Evolutionary conservation across 2,888 invertebrate species (phyloP).

Genomic region (Drosophila neonasuta): DNA sequence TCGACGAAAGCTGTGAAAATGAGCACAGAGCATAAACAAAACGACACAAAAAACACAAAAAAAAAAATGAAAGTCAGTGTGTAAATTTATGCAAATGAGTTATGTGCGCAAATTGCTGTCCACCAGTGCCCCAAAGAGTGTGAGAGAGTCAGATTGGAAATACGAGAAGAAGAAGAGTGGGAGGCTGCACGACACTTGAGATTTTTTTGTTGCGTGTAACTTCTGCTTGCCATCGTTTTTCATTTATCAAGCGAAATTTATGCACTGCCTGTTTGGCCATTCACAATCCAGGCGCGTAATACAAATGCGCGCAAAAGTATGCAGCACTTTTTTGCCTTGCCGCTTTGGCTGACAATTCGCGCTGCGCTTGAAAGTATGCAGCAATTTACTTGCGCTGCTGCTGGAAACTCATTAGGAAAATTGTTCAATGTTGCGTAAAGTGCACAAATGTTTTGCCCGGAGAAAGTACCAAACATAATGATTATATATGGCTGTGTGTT

Average conservation of each 20-base stretch:
- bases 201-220: conserved; percentile 26
- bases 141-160: conserved; percentile 12
- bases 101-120: conserved; percentile 76
- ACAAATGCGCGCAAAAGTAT: conserved; percentile 50
- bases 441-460: conserved; percentile 5
- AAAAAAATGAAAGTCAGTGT: conserved; percentile 59
- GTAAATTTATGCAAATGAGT: conserved; percentile 78
- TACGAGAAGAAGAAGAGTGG: not conserved
- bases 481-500: conserved; percentile 27
- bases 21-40: conserved; percentile 39
- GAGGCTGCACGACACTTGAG: conserved; percentile 56
- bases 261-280: conserved; percentile 62
- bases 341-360: not conserved
- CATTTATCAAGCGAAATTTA: conserved; percentile 70
- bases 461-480: conserved; percentile 38
- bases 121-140: conserved; percentile 37
- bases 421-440: conserved; percentile 48
- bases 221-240: conserved; percentile 56
- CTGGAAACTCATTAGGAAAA: conserved; percentile 68
- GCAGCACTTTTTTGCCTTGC: conserved; percentile 33
- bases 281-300: conserved; percentile 54
- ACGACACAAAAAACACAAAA: conserved; percentile 24
- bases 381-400: conserved; percentile 15
- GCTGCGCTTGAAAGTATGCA: conserved; percentile 17
- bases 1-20: conserved; percentile 86